A percentile compares a stretch with the other conserved stretches of the same genome.
phyloP scores from a whole-genome alignment of 2,113 vertebrate genomes.

The Ciconia maguari region DNA sequence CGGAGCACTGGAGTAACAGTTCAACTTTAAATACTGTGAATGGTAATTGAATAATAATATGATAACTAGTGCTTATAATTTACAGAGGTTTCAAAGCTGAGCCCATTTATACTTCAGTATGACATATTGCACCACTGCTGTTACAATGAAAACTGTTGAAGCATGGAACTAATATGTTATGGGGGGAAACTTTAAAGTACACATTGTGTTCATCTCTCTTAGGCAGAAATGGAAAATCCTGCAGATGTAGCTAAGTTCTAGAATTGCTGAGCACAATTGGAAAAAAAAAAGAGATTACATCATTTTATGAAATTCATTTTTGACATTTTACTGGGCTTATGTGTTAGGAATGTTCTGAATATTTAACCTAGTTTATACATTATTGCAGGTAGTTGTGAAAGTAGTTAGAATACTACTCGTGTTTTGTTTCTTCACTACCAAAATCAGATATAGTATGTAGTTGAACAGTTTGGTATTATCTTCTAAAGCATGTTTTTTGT shows the following conservation, averaged over 20 bases:
- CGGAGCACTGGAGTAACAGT: not conserved
- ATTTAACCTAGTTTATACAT: not conserved
- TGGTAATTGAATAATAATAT: not conserved
- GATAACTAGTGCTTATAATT: not conserved
- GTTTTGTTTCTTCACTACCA: not conserved
- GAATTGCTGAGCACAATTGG: not conserved
- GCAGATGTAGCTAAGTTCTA: not conserved
- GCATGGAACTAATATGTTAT: not conserved
- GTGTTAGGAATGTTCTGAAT: not conserved
- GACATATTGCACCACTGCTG: not conserved
- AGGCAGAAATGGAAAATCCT: not conserved
- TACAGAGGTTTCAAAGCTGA: not conserved
- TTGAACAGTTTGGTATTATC: not conserved
- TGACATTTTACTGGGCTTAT: not conserved
- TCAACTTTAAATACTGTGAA: not conserved
- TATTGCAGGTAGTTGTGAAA: not conserved
- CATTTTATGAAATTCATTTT: not conserved
- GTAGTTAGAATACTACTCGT: fast-evolving
- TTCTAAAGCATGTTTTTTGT: not conserved
- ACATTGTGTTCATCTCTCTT: not conserved
- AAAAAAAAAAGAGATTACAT: not conserved
- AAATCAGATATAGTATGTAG: not conserved
- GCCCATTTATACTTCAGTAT: not conserved
- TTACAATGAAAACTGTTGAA: not conserved
- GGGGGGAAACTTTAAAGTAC: not conserved